Percentiles rank a stretch among this genome's conserved stretches.
These are phyloP conservation scores for Diabrotica undecimpunctata DNA, from an alignment of 1,140 invertebrate species.

Conservation along the genomic window DNA sequence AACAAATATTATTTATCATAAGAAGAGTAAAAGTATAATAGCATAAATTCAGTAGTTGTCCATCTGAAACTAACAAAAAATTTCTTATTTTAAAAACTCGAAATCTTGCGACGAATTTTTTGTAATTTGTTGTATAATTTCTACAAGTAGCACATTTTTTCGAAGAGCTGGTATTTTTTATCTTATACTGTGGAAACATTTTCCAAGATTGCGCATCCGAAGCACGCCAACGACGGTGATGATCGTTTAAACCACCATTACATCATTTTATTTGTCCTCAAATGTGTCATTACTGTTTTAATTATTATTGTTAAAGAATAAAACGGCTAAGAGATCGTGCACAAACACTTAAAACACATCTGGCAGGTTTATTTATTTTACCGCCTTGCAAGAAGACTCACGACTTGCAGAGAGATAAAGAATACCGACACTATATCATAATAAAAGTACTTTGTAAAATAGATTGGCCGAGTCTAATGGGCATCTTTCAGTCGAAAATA, in stretches of 20 bases:
- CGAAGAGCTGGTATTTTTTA: too few relatives aligned
- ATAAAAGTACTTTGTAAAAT: conserved; percentile 23
- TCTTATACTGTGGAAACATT: too few relatives aligned
- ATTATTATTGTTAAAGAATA: conserved; percentile 1
- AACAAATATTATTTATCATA: too few relatives aligned
- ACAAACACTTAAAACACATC: background rate
- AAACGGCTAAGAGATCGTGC: conserved; percentile 4
- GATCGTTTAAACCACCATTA: background rate
- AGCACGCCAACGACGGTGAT: background rate
- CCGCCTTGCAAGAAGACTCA: background rate
- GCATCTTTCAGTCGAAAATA: conserved; percentile 20
- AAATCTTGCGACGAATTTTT: too few relatives aligned
- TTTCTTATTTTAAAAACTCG: too few relatives aligned
- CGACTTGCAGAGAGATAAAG: conserved; percentile 13
- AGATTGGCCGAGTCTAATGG: conserved; percentile 22
- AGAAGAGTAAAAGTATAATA: too few relatives aligned
- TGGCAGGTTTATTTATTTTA: conserved; percentile 21
- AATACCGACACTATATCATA: conserved; percentile 22
- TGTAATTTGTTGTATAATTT: too few relatives aligned
- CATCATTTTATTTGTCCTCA: background rate
- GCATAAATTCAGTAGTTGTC: too few relatives aligned
- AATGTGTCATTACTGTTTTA: background rate
- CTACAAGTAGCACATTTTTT: too few relatives aligned
- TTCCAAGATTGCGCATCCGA: too few relatives aligned
- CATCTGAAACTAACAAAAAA: too few relatives aligned